Evolutionary conservation across 2,797 vertebrate species (phyloP).

Genomic region (Bovichtus variegatus): DNA sequence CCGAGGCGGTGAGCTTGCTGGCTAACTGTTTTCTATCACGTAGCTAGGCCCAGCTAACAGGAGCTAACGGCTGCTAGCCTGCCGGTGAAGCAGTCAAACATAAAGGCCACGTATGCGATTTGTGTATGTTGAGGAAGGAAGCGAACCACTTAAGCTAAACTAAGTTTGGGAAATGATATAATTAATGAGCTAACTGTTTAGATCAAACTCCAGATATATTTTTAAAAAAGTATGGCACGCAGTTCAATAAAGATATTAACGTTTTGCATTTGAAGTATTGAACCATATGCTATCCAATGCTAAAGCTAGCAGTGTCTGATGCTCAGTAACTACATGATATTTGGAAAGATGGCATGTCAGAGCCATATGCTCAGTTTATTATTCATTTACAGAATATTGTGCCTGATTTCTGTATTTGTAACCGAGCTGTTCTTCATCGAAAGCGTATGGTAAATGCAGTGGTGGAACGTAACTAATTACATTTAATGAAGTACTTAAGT

Average conservation of each 20-base stretch:
- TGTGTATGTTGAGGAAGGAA: slow-evolving; percentile 1
- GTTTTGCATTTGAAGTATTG: neutral
- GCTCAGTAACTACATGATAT: neutral
- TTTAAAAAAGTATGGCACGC: rapidly evolving
- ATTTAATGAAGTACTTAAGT: too few species aligned
- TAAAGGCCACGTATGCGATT: slow-evolving; percentile 79
- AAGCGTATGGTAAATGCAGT: neutral
- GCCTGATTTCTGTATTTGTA: too few species aligned
- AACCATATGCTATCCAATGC: slow-evolving; percentile 4
- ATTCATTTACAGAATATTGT: rapidly evolving
- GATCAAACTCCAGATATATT: rapidly evolving
- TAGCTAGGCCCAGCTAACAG: slow-evolving; percentile 32
- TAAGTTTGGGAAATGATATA: rapidly evolving
- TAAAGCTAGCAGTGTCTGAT: neutral
- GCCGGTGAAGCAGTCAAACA: slow-evolving; percentile 47
- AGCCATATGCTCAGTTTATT: neutral
- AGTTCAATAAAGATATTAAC: neutral
- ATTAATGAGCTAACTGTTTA: rapidly evolving
- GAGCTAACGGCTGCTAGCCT: slow-evolving; percentile 37
- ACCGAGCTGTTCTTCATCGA: neutral
- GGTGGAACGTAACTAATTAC: neutral
- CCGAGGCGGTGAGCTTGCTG: neutral
- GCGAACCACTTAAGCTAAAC: neutral
- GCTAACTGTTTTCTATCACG: slow-evolving; percentile 9
- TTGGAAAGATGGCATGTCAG: neutral